Percentiles rank a stretch among this genome's conserved stretches.
phyloP scores from a whole-genome alignment of 2,113 vertebrate genomes.

The Chloropsis cyanopogon region DNA sequence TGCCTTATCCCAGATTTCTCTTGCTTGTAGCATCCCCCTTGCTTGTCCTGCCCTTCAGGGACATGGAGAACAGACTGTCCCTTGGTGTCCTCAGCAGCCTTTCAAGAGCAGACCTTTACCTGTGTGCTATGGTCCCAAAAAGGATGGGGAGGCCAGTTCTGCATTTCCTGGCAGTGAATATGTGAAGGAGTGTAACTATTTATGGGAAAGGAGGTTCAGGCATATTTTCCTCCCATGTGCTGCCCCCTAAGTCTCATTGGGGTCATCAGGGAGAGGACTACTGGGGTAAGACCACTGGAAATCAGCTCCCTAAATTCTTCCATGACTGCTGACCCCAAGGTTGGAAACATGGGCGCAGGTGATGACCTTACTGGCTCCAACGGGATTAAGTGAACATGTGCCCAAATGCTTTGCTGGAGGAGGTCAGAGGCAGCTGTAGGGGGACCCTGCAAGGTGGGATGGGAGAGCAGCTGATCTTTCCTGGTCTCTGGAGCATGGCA shows the following conservation, averaged over 20 bases:
- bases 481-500: background rate
- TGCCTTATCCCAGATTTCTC: background rate
- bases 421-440: background rate
- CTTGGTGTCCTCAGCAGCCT: background rate
- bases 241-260: background rate
- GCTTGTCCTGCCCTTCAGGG: background rate
- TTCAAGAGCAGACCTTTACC: background rate
- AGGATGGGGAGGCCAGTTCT: background rate
- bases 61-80: background rate
- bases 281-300: background rate
- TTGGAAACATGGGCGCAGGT: background rate
- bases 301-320: background rate
- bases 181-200: background rate
- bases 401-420: background rate
- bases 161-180: background rate
- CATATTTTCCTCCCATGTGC: background rate
- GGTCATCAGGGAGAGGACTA: background rate
- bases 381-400: background rate
- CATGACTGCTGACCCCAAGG: background rate
- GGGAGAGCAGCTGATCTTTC: background rate
- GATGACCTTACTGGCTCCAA: background rate
- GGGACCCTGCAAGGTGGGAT: background rate
- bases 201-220: background rate
- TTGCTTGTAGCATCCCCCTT: too few species aligned
- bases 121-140: accelerated